Base-by-base conservation (phyloP, 2,888 invertebrate species). In the Drosophila siamana region DNA sequence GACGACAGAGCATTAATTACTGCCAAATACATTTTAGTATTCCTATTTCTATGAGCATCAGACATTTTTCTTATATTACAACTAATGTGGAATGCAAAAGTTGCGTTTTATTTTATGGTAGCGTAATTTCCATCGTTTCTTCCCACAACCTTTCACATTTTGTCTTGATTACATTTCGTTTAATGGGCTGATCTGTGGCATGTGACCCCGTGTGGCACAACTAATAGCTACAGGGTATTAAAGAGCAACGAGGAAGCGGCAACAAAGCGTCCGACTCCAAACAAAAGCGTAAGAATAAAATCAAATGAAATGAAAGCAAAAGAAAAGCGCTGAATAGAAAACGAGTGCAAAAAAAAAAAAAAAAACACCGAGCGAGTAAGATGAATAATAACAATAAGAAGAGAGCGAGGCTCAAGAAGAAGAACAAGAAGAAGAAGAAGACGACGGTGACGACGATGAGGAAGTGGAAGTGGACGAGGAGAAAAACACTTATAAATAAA, bases 401-500 rank as follows among this genome's bases (percentile, higher is more conserved):
- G 46, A 28, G 4, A 26, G 13, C 8, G 28, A 5, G 16, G 19
- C 7, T 11, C 13, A 7, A 40, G 22, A 6, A 41, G 44, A 41
- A 40, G 47, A n/a, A 30, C 33, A 15, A 33, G 38, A 33, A 16
- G 36, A 36, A 26, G 16, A 2, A 43, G 11, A 30, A 46, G 40
- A 9, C 9, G 28, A 28, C 8, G 28, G 8, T 3, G 11, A 9
- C 4, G 7, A 8, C 38, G 41, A 43, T 36, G 38, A 24, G 13
- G 38, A 36, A 28, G 19, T 2, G 47, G n/a, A 33, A 46, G 40
- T 41, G 43, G 46, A 63, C 22, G 46, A 51, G 43, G 30, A 72
- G 57, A 55, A 73, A 70, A 83, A 74, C 80, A 88, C 84, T 83
- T 88, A 83, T 83, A 88, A 83, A 83, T 86, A 86, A 84, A 86